Conservation (phyloP, 2,797 vertebrate species). For the Tokudaia tokunoshimensis region DNA sequence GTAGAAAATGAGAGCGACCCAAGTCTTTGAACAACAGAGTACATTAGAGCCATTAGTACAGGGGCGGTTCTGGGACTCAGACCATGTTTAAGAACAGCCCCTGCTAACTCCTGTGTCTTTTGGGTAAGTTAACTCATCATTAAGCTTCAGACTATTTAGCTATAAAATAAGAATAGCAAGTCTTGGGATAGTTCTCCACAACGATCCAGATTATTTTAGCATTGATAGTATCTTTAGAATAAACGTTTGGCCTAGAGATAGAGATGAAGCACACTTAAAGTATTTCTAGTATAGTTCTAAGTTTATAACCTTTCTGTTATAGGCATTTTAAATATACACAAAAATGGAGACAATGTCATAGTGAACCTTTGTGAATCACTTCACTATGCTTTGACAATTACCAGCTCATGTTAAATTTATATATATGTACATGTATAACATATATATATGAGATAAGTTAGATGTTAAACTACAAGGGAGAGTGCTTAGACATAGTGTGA, state of each 20-base stretch:
- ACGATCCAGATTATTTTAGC: constrained; percentile 32
- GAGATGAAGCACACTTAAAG: constrained; percentile 2
- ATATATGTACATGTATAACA: not conserved
- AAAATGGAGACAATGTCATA: constrained; percentile 25
- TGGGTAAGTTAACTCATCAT: not conserved
- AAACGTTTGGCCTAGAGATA: constrained; percentile 29
- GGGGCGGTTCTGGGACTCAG: not conserved
- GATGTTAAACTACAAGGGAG: not conserved
- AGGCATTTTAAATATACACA: constrained; percentile 46
- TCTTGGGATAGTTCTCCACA: not conserved
- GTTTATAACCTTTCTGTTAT: not conserved
- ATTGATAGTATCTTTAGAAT: constrained; percentile 2
- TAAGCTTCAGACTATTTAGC: constrained; percentile 18
- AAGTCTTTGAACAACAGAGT: not conserved
- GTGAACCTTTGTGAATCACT: not conserved
- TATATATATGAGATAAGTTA: constrained; percentile 26
- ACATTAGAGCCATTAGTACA: not conserved
- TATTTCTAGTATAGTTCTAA: constrained; percentile 58
- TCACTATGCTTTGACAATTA: constrained; percentile 37
- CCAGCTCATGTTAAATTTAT: constrained; percentile 33
- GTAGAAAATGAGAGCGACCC: not conserved
- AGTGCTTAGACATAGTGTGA: constrained; percentile 5
- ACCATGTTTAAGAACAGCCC: not conserved
- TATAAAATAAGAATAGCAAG: constrained; percentile 32
- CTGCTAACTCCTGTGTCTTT: not conserved